These are phyloP conservation scores for Pyrocephalus nanus DNA, from an alignment of 2,797 vertebrate species.

Conservation along the genomic window DNA sequence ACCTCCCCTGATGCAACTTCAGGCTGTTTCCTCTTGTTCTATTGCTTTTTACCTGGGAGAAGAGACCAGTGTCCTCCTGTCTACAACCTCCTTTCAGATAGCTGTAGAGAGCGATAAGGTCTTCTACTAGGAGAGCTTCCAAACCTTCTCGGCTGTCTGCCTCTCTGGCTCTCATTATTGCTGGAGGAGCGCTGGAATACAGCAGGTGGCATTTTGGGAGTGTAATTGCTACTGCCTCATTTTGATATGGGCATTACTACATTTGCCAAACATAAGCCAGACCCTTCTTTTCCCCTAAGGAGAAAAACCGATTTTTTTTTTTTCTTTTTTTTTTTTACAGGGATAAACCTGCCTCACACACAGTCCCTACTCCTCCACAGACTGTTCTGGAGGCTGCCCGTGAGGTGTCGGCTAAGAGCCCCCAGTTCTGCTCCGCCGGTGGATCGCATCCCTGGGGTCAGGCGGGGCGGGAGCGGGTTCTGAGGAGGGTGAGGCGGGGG, in stretches of 20 bases:
- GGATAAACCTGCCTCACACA: no score
- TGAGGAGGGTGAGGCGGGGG: not conserved
- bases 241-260: not conserved
- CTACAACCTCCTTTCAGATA: not conserved
- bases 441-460: fast-evolving
- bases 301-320: not conserved
- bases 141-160: fast-evolving
- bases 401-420: fast-evolving
- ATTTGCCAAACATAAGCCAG: not conserved
- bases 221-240: not conserved
- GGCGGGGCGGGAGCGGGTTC: no score
- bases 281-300: not conserved
- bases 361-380: fast-evolving
- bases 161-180: not conserved
- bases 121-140: not conserved
- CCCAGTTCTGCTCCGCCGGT: fast-evolving
- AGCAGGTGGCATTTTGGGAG: not conserved
- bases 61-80: no score
- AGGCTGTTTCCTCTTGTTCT: not conserved
- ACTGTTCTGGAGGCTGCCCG: not conserved
- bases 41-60: not conserved
- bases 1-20: not conserved
- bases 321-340: fast-evolving
- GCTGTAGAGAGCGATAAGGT: not conserved
- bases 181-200: not conserved